Percentiles rank a stretch among this genome's conserved stretches.
These are phyloP conservation scores for Pentalonia nigronervosa DNA, from an alignment of 1,140 invertebrate species.

Conservation along the genomic window DNA sequence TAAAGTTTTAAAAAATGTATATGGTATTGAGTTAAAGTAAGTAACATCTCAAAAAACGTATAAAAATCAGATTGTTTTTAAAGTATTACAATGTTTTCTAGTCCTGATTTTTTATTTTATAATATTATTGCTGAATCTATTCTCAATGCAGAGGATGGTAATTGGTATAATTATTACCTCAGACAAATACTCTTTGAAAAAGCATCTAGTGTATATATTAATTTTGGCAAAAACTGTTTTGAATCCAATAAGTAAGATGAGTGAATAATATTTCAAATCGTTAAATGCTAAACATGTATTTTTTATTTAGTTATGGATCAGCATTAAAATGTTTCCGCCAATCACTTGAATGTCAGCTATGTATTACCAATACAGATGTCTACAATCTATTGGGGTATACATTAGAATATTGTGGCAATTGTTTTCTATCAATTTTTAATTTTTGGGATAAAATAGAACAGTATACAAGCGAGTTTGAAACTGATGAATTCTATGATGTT, in stretches of 20 bases:
- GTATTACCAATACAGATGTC: rapidly evolving
- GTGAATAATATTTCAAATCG: neutral
- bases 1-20: no score
- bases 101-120: no score
- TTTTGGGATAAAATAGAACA: neutral
- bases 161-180: neutral
- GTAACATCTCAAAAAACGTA: no score
- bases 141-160: no score
- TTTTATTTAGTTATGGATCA: neutral
- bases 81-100: no score
- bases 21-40: no score
- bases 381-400: neutral
- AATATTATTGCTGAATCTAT: no score
- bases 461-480: neutral
- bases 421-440: neutral
- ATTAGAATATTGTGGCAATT: neutral
- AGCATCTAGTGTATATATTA: neutral
- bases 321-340: neutral
- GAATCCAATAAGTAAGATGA: neutral
- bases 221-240: neutral
- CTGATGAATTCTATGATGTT: neutral
- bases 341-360: neutral
- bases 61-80: no score
- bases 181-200: neutral
- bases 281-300: neutral